Base-by-base conservation (phyloP, 2,113 vertebrate species). In the Xiphorhynchus elegans region DNA sequence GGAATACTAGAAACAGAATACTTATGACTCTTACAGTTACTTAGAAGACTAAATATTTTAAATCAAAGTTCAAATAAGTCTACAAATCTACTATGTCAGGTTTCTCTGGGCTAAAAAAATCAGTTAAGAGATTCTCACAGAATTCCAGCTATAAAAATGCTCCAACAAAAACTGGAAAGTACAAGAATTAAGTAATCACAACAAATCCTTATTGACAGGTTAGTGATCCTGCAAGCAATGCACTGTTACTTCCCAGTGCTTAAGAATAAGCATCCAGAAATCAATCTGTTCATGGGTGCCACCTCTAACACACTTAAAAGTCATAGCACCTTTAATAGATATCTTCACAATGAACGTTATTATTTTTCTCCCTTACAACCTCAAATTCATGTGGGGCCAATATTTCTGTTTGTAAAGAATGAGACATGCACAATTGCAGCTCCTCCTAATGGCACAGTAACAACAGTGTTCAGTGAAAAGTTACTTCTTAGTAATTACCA, bases 171-270 rank as follows among this genome's bases (percentile, higher is more conserved):
- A 1, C 5, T 4, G 4, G 42, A 60, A 79, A 53, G 68, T 87
- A 62, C 25, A 87, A 76, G 74, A 91, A 94, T 72, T 76, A 85
- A 91, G 55, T 35, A 56, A 93, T 79, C 59, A 49, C 46, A 91
- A 50, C 37, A 89, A 96, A 91, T 82, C 49, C 49, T 55, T 91
- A 95, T 83, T 73, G 87, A 91, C 74, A 42, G 7, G 58, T 91
- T 83, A 87, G 44, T 42, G 40, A 95, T 89, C 35, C 62, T 79
- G 66, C 70, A 91, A 87, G 67, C 37, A 85, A 68, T 6, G 62
- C 66, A 46, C 62, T 93, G 59, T 25, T 58, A 50, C 49, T 31
- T 52, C 62, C 44, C 18, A 15, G 26, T 46, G 49, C 72, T 84
- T 76, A 84, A 82, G 56, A 56, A 60, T 73, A 87, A 89, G 17